Evolutionary conservation across 1,140 invertebrate species (phyloP).

Genomic region (Drosophila setifemur): DNA sequence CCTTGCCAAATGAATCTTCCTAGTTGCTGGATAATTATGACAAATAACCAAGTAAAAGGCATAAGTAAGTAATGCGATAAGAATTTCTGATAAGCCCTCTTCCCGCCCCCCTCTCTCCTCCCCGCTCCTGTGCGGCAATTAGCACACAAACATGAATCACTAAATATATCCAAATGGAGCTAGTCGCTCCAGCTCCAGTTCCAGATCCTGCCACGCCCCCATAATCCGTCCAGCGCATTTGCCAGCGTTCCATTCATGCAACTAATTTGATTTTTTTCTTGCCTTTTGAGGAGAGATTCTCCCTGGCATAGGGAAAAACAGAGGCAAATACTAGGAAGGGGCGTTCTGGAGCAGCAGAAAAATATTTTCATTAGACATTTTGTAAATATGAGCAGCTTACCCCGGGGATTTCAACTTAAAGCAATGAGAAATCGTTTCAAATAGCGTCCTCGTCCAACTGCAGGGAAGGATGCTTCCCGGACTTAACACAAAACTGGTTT

Average conservation of each 20-base stretch:
- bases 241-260: slow-evolving; percentile 70
- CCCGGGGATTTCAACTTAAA: slow-evolving; percentile 40
- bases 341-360: slow-evolving; percentile 12
- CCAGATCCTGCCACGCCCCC: slow-evolving; percentile 23
- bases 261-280: slow-evolving; percentile 70
- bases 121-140: slow-evolving; percentile 38
- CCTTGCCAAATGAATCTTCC: slow-evolving; percentile 35
- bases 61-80: slow-evolving; percentile 63
- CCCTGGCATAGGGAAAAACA: background rate
- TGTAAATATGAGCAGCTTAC: slow-evolving; percentile 76
- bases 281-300: slow-evolving; percentile 8
- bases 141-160: slow-evolving; percentile 74
- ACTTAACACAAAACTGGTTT: background rate
- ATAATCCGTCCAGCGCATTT: slow-evolving; percentile 68
- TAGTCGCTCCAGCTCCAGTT: background rate
- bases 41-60: slow-evolving; percentile 56
- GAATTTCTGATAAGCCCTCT: slow-evolving; percentile 43
- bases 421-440: slow-evolving; percentile 50
- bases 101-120: background rate
- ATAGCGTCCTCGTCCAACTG: background rate
- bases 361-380: slow-evolving; percentile 81
- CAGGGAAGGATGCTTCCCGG: background rate
- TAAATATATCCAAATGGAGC: slow-evolving; percentile 8
- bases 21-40: slow-evolving; percentile 56
- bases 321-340: background rate